Evolutionary conservation across 1,140 invertebrate species (phyloP).

Genomic region (Apis mellifera): DNA sequence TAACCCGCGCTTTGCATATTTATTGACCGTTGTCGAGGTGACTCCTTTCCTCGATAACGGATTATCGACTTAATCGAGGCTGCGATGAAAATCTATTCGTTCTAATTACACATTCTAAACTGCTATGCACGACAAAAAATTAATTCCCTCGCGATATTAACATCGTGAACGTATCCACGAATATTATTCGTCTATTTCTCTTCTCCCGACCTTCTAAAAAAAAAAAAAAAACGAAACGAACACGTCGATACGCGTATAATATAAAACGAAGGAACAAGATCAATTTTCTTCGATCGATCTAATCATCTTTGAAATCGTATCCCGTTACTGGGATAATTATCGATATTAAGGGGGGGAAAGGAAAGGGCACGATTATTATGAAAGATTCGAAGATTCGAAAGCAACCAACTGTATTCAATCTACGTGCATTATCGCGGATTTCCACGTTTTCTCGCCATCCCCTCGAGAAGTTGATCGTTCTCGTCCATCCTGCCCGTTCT

Average conservation of each 20-base stretch:
- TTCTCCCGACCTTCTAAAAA: no score
- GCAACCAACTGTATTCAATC: no score
- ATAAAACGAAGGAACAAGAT: no score
- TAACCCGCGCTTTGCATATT: conserved; percentile 30
- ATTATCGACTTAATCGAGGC: conserved; percentile 8
- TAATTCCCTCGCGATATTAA: neutral
- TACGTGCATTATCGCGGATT: neutral
- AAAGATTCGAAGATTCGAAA: no score
- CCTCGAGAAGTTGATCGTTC: neutral
- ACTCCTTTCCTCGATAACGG: conserved; percentile 11
- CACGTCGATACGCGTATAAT: no score
- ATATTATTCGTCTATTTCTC: neutral
- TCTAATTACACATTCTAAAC: neutral
- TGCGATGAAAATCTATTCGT: neutral
- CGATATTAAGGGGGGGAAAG: no score
- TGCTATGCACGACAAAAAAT: neutral
- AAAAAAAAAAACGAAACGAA: no score
- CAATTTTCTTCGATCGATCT: no score
- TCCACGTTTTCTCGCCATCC: conserved; percentile 2
- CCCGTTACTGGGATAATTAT: no score
- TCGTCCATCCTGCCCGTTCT: conserved; percentile 6
- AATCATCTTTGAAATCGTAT: no score
- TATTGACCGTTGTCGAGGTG: conserved; percentile 12
- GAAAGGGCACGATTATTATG: no score
- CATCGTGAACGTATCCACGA: neutral